Percentiles rank a stretch among this genome's conserved stretches.
Conservation (phyloP, 2,797 vertebrate species). For the Discoglossus pictus region DNA sequence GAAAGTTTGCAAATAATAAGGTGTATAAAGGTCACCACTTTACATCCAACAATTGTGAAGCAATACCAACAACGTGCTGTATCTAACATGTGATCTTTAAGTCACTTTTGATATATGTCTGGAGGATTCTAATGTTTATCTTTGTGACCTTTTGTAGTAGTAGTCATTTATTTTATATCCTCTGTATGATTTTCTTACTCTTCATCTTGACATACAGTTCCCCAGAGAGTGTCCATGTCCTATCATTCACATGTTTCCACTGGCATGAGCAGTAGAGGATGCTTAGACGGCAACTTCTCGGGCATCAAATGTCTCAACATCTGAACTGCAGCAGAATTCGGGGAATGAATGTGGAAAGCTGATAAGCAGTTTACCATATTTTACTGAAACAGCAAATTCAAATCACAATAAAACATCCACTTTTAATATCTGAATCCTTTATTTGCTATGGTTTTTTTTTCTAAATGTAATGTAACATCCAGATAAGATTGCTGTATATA, state of each 20-base stretch:
- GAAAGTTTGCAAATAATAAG: too few species aligned
- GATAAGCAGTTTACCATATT: conserved; percentile 11
- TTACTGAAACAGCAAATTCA: conserved; percentile 6
- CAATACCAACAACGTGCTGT: too few species aligned
- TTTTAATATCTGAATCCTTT: background rate
- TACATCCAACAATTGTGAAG: too few species aligned
- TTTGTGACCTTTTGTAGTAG: conserved; percentile 27
- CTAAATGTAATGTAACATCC: conserved; percentile 3
- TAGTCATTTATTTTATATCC: conserved; percentile 35
- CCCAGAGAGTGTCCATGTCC: conserved; percentile 6
- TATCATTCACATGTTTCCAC: conserved; percentile 23
- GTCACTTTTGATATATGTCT: background rate
- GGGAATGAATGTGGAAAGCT: conserved; percentile 10
- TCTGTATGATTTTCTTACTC: conserved; percentile 13
- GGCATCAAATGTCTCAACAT: conserved; percentile 26
- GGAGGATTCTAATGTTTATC: conserved; percentile 11
- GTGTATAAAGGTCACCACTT: too few species aligned
- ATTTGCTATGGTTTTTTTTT: conserved; percentile 4
- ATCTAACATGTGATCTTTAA: too few species aligned
- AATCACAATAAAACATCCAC: conserved; percentile 5
- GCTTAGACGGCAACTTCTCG: conserved; percentile 9
- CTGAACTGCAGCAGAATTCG: conserved; percentile 1
- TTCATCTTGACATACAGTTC: conserved; percentile 8
- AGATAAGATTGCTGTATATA: background rate
- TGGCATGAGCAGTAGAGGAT: conserved; percentile 22